Percentiles rank a stretch among this genome's conserved stretches.
phyloP scores from a whole-genome alignment of 1,140 invertebrate genomes.

The Bicyclus anynana region DNA sequence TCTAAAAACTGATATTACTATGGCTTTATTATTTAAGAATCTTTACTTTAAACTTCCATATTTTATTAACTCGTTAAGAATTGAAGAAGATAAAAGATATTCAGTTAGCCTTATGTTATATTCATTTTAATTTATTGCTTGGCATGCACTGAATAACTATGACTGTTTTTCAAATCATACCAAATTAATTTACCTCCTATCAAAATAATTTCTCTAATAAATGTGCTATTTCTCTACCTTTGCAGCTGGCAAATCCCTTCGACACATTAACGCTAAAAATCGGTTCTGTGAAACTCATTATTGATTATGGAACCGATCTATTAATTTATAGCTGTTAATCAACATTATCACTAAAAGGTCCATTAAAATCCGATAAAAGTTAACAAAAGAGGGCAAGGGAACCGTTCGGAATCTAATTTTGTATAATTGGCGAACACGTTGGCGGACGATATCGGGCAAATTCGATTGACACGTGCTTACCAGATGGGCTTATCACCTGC shows the following conservation, averaged over 20 bases:
- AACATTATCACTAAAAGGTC: constrained; percentile 20
- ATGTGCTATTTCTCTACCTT: not conserved
- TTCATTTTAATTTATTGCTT: too few relatives aligned
- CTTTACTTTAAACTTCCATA: too few relatives aligned
- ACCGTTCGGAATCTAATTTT: constrained; percentile 45
- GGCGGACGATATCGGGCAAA: constrained; percentile 36
- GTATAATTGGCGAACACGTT: constrained; percentile 39
- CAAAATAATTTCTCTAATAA: too few relatives aligned
- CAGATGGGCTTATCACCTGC: constrained; percentile 66
- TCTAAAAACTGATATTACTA: too few relatives aligned
- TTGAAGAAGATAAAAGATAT: too few relatives aligned
- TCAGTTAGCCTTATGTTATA: too few relatives aligned
- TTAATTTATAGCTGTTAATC: constrained; percentile 17
- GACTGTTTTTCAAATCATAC: too few relatives aligned
- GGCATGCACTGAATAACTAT: too few relatives aligned
- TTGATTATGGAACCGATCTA: constrained; percentile 1
- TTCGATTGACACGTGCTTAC: constrained; percentile 58
- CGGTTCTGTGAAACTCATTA: not conserved
- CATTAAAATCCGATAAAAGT: constrained; percentile 29
- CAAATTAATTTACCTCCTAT: too few relatives aligned
- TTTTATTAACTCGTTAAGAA: too few relatives aligned
- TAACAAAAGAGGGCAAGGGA: constrained; percentile 11
- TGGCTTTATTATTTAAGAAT: too few relatives aligned
- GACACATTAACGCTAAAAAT: not conserved
- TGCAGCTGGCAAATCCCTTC: constrained; percentile 1